Evolutionary conservation across 1,140 invertebrate species (phyloP).

Genomic region (Achatina immaculata): DNA sequence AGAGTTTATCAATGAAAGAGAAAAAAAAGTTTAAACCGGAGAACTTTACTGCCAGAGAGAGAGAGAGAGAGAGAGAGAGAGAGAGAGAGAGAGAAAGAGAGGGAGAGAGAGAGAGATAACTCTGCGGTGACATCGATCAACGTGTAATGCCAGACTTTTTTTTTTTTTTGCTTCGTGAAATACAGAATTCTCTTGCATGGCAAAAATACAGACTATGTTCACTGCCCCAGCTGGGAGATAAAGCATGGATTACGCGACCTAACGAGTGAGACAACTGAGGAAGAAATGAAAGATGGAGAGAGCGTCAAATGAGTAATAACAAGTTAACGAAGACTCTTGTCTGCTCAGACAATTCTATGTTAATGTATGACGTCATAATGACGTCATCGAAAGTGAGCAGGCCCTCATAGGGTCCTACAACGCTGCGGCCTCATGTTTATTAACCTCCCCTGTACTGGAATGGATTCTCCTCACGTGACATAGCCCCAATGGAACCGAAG

Average conservation of each 20-base stretch:
- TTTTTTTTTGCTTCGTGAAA: no score
- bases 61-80: background rate
- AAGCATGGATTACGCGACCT: no score
- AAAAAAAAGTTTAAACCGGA: no score
- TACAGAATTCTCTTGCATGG: no score
- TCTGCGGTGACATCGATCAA: background rate
- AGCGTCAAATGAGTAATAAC: background rate
- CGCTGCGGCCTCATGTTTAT: conserved; percentile 19
- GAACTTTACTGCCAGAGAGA: background rate
- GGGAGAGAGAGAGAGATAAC: no score
- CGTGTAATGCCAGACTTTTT: background rate
- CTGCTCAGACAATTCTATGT: conserved; percentile 22
- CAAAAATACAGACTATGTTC: no score
- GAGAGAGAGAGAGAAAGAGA: background rate
- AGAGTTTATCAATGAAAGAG: no score
- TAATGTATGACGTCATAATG: conserved; percentile 20
- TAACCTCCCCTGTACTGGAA: conserved; percentile 1
- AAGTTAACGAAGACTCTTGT: background rate
- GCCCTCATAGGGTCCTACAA: conserved; percentile 15
- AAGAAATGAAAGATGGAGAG: background rate
- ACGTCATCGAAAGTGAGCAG: conserved; percentile 17
- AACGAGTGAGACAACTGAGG: background rate
- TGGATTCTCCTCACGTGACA: conserved; percentile 17
- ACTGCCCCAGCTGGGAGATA: no score
- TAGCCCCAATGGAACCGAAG: background rate